phyloP scores from a whole-genome alignment of 2,888 invertebrate species.

The Micoletzkya japonica region DNA sequence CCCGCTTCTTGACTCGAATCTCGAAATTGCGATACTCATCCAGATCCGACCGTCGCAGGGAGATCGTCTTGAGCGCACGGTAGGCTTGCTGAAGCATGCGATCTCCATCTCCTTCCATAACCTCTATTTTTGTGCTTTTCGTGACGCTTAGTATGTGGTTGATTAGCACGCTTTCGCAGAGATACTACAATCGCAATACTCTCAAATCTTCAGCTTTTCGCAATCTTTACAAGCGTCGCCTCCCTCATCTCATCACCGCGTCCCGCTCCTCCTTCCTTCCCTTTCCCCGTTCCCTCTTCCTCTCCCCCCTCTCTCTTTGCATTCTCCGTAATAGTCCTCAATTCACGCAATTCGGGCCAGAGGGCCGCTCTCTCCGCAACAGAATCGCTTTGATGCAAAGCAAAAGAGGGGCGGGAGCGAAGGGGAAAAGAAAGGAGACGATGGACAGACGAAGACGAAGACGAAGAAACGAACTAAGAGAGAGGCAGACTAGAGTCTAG shows the following conservation, averaged over 20 bases:
- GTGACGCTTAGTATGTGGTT: too few species aligned
- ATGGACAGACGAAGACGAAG: too few species aligned
- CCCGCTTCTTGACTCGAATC: constrained; percentile 70
- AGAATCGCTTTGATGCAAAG: not conserved
- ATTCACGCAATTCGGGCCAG: not conserved
- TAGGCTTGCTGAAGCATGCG: constrained; percentile 67
- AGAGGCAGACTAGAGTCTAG: too few species aligned
- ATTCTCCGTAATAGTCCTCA: not conserved
- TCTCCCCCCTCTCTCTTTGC: not conserved
- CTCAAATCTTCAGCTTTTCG: too few species aligned
- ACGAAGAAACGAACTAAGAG: too few species aligned
- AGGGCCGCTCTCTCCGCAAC: not conserved
- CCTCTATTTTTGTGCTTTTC: too few species aligned
- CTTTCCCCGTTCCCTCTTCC: not conserved
- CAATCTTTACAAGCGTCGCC: too few species aligned
- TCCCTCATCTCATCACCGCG: not conserved
- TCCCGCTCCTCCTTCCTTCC: not conserved
- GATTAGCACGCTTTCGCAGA: too few species aligned
- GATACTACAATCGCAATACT: too few species aligned
- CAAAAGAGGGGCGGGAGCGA: not conserved
- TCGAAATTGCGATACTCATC: constrained; percentile 79
- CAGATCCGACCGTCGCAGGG: constrained; percentile 73
- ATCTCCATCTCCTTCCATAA: too few species aligned
- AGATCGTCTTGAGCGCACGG: constrained; percentile 83
- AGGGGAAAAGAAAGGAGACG: not conserved